Evolutionary conservation across 2,888 invertebrate species (phyloP), one percentile per base, ranked within the genome.

Genomic region (Drosophila ustulata): DNA sequence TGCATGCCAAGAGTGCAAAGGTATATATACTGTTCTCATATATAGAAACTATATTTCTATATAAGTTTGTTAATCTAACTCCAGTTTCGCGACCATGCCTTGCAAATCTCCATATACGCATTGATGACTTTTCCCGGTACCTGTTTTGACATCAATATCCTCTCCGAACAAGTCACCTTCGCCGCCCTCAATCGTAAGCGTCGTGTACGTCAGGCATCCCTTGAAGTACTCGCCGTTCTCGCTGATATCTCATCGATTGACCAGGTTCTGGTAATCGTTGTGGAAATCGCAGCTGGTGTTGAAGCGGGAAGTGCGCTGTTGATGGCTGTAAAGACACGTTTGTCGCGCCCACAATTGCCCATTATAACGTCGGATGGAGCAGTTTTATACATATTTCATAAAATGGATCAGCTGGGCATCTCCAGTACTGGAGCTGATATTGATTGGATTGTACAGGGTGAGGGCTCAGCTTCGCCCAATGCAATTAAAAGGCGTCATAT

Each of bases 161-260:
- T 92, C 87, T 66, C 93, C 77, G 73, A 93, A 89, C 83, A 91
- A 84, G 75, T 93, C 88, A 72, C 90, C 75, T 69, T 90, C 58
- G 91, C 92, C 2, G 93, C 75, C 90, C 93, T 86, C 80, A 95
- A 91, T 90, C 95, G 94, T 78, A 97, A 95, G 83, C 94, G 95
- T 90, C 95, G 94, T 83, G 98, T 95, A 72, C 95, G 94, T 86
- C 97, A 94, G 93, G 97, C 94, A 71, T 96, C 94, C 62, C 94
- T 97, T 58, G 97, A 97, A 91, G 95, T 96, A 34, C 92, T 97
- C 50, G 96, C 97, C 0, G 95, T 96, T 26, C 92, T 97, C 45
- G 96, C 96, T 3, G 96, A 96, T 92, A 94, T 96, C 61, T 93
- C 95, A 76, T 94, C 95, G 0, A 93, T 93, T 30, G 93, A 94